These are phyloP conservation scores for Adela reaumurella DNA, from an alignment of 2,888 invertebrate species.

Conservation along the genomic window DNA sequence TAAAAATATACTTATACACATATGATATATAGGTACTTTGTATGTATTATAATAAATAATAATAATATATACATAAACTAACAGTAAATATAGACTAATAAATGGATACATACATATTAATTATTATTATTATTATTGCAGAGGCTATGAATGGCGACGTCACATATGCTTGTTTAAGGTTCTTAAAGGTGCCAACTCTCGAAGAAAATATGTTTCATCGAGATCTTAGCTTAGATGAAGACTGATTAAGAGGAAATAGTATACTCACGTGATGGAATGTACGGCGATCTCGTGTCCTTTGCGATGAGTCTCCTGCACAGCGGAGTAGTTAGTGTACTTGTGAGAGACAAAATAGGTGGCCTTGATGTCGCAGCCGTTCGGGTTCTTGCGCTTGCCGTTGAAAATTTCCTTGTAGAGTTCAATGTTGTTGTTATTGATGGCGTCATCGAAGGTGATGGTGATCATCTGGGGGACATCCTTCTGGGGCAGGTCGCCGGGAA, in stretches of 20 bases:
- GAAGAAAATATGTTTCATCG: too few relatives aligned
- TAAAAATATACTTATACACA: too few relatives aligned
- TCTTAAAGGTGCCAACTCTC: too few relatives aligned
- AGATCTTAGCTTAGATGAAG: not conserved
- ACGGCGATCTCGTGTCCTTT: constrained; percentile 93
- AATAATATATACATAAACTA: too few relatives aligned
- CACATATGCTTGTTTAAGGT: too few relatives aligned
- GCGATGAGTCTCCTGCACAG: constrained; percentile 86
- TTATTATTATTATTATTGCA: too few relatives aligned
- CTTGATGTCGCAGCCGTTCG: constrained; percentile 91
- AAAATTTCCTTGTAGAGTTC: constrained; percentile 91
- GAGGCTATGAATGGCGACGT: too few relatives aligned
- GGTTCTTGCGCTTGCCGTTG: constrained; percentile 83
- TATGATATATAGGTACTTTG: too few relatives aligned
- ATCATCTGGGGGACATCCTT: constrained; percentile 93
- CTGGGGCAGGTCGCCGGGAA: constrained; percentile 79
- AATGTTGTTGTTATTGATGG: constrained; percentile 93
- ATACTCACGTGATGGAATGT: constrained; percentile 86
- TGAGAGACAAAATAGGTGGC: constrained; percentile 90
- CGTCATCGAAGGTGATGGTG: constrained; percentile 91
- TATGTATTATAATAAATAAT: too few relatives aligned
- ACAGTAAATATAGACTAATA: too few relatives aligned
- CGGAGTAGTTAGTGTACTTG: constrained; percentile 91
- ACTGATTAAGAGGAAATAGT: constrained; percentile 1
- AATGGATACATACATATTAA: too few relatives aligned